phyloP scores from a whole-genome alignment of 2,113 vertebrate species.

The Protobothrops flavoviridis region DNA sequence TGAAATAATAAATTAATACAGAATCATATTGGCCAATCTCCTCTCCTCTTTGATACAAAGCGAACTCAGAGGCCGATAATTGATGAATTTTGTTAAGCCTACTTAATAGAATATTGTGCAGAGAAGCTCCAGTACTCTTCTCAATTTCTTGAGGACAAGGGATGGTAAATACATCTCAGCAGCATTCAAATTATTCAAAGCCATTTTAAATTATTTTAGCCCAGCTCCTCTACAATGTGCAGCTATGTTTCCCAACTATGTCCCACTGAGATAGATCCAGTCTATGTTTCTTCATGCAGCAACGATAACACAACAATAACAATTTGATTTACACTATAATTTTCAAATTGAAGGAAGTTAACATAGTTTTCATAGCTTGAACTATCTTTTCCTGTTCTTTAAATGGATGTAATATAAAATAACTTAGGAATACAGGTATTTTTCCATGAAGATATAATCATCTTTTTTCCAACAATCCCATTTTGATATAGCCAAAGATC shows the following conservation, averaged over 20 bases:
- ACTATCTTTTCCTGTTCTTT: background rate
- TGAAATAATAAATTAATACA: background rate
- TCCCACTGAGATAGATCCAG: background rate
- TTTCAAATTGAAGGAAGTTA: background rate
- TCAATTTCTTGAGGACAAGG: background rate
- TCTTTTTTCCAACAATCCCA: background rate
- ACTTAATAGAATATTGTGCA: background rate
- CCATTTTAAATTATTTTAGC: background rate
- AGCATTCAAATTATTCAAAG: background rate
- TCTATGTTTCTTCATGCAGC: background rate
- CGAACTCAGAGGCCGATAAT: background rate
- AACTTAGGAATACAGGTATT: background rate
- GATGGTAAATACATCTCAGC: background rate
- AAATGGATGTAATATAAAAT: background rate
- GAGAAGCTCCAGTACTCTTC: background rate
- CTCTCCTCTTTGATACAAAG: background rate
- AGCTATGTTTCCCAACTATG: background rate
- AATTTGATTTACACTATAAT: background rate
- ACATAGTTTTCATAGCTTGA: background rate
- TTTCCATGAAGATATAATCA: background rate
- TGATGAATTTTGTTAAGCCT: background rate
- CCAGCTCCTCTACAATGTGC: background rate
- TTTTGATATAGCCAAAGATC: background rate
- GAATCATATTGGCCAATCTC: background rate
- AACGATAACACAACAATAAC: background rate